A percentile compares a stretch with the other conserved stretches of the same genome.
phyloP scores from a whole-genome alignment of 2,888 invertebrate species.

The Byasa hedistus region DNA sequence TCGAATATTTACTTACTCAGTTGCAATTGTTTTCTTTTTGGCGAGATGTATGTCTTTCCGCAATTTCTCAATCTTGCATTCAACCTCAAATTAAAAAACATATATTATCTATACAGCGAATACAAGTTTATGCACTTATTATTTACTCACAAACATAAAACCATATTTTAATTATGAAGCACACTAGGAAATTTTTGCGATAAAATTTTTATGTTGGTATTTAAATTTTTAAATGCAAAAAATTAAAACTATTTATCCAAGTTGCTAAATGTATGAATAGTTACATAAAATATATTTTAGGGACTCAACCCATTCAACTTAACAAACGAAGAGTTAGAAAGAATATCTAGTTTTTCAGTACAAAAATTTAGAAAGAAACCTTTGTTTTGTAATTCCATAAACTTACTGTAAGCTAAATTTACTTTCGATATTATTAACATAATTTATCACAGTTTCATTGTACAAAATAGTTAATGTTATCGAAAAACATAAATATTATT shows the following conservation, averaged over 20 bases:
- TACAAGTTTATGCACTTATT: too few species aligned
- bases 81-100: conserved; percentile 35
- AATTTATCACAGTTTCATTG: too few species aligned
- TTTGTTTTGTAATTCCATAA: background rate
- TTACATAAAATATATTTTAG: background rate
- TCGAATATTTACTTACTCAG: conserved; percentile 48
- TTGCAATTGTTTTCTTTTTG: conserved; percentile 54
- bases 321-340: too few species aligned
- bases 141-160: background rate
- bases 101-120: background rate
- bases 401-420: too few species aligned
- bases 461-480: background rate
- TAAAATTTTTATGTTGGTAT: too few species aligned
- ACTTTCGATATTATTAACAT: too few species aligned
- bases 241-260: too few species aligned
- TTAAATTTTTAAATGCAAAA: too few species aligned
- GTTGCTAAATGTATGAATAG: background rate
- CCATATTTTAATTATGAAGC: background rate
- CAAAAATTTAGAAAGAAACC: background rate
- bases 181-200: too few species aligned
- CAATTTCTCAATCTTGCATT: conserved; percentile 40
- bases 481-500: background rate
- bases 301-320: too few species aligned
- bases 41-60: conserved; percentile 41
- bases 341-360: background rate